Evolutionary conservation across 2,888 invertebrate genomes (phyloP), one percentile per base, ranked within the genome.

Genomic region (Mythimna pallens): DNA sequence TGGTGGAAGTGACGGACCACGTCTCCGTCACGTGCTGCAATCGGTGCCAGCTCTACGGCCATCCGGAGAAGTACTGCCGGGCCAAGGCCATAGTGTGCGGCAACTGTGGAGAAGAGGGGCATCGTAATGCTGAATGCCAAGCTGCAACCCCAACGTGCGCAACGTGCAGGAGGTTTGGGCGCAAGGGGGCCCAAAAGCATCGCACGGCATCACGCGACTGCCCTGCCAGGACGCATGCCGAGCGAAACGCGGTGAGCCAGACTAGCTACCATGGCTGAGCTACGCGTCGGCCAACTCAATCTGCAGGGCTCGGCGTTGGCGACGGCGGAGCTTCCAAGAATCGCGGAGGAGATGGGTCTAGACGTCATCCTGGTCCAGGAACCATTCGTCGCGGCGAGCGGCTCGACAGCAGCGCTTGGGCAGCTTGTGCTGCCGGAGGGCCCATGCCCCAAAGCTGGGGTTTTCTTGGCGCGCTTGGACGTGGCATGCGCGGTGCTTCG

Each of bases 1-100:
- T 55, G 0, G 74, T 71, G 0, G 64, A 74, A 0, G 73, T 81
- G 0, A 36, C 25, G 0, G 84, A 86, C 57, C 81, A 34, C 4
- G 34, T 85, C 0, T 4, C 54, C 3, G 83, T 76, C 0, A 86
- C 86, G 0, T 87, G 87, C 82, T 89, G 89, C 70, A 43, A 8
- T 0, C 87, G 78, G 17, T 91, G 91, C 57, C 90, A 90, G n/a
- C 78, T 79, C 2, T 89, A 89, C 30, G 90, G 90, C 0, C 89
- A 90, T 77, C 87, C 87, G 0, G 88, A 84, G 2, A 85, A 85
- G 6, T 78, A 70, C 43, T 89, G 88, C 57, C 25, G 79, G 2
- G 67, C 81, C 14, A 43, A 43, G 0, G 6, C 30, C 0, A 17
- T 10, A 0, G 70, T 62, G 0, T 89, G 89, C n/a, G 81, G 83